phyloP scores from a whole-genome alignment of 2,888 invertebrate genomes.

The Rhabditoides inermis region DNA sequence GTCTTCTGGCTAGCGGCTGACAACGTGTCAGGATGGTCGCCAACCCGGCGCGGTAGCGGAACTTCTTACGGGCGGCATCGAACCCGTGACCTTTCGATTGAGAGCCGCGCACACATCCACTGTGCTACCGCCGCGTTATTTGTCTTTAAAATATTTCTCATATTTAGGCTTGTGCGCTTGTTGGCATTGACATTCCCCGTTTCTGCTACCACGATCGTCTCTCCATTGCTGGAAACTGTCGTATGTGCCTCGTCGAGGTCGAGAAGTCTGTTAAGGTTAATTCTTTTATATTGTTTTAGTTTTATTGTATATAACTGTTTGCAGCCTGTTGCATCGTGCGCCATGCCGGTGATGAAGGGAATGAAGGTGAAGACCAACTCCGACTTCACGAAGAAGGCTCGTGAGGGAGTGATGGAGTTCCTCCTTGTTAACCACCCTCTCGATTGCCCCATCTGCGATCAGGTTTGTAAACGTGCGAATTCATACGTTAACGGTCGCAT shows the following conservation, averaged over 20 bases:
- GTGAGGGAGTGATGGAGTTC: constrained; percentile 87
- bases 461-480: constrained; percentile 54
- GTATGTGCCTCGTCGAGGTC: constrained; percentile 98
- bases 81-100: too few relatives aligned
- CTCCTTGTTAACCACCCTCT: constrained; percentile 93
- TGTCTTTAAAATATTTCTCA: too few relatives aligned
- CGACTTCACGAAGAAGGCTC: constrained; percentile 66
- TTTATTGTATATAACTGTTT: constrained; percentile 5
- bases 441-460: constrained; percentile 99
- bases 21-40: too few relatives aligned
- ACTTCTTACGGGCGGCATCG: too few relatives aligned
- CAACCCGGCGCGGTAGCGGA: too few relatives aligned
- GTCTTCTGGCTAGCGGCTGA: too few relatives aligned
- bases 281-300: not conserved
- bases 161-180: constrained; percentile 66
- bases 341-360: constrained; percentile 99
- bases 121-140: too few relatives aligned
- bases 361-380: constrained; percentile 91
- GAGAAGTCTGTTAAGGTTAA: constrained; percentile 82
- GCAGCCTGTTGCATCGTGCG: constrained; percentile 90
- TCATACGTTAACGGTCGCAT: not conserved
- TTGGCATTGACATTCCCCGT: constrained; percentile 93
- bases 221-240: constrained; percentile 95
- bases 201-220: constrained; percentile 98
- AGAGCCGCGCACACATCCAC: too few relatives aligned